Evolutionary conservation across 2,113 vertebrate species (phyloP), one percentile per base, ranked within the genome.

Genomic region (Columba janthina): DNA sequence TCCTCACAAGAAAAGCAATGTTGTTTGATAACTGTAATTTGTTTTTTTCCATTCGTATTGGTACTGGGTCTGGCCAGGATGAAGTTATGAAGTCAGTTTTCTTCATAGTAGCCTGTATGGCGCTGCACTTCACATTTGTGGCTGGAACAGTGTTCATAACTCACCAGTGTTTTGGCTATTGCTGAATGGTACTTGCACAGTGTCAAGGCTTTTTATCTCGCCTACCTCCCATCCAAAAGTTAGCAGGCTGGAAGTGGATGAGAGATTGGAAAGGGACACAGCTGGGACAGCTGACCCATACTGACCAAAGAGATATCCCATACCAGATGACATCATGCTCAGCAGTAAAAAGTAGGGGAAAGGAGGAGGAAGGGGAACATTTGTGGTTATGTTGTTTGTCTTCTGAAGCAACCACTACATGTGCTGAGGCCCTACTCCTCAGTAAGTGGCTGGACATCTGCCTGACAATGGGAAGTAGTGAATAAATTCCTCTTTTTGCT

Each of bases 301-400:
- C 3, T 28, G 58, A 40, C 34, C 48, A 69, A 54, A 89, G 54
- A 10, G 31, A 32, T 62, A 32, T 58, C 10, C 40, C n/a, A 60
- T 29, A 34, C 22, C 4, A 2, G 6, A 40, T 15, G 22, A 73
- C 44, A 42, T 61, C 54, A 19, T 36, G 44, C 25, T 77, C 50
- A 51, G 32, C 38, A 65, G 13, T 38, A 71, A 57, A n/a, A 71
- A 20, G 10, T 48, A 10, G 9, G n/a, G 40, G 28, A 66, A 81
- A 87, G 17, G 13, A 72, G 13, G 5, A 88, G 64, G 38, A 46
- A 29, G 44, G 44, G 44, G 7, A 18, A 58, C 9, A 57, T 70
- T 42, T 38, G 5, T 38, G 14, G 8, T 15, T 53, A 22, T 0
- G 4, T 11, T 1, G 0, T 70, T 48, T 77, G 34, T 73, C 40